Evolutionary conservation across 1,140 invertebrate genomes (phyloP).

Genomic region (Hetaerina americana): DNA sequence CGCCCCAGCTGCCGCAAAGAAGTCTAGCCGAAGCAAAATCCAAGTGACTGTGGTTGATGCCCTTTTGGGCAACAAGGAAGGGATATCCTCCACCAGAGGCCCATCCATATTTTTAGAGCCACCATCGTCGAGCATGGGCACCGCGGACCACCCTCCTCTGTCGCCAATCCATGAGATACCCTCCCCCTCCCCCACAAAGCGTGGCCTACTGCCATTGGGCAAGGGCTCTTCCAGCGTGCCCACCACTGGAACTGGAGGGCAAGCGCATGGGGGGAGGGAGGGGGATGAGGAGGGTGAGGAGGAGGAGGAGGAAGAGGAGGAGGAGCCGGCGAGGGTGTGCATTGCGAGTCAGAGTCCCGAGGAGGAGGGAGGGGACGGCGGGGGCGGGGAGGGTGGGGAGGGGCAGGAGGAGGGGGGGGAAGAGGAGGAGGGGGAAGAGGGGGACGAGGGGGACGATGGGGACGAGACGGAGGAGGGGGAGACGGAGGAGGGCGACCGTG

Average conservation of each 20-base stretch:
- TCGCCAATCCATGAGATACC: slow-evolving; percentile 51
- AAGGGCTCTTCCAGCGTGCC: slow-evolving; percentile 18
- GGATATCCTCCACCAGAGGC: slow-evolving; percentile 26
- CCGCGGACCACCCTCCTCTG: slow-evolving; percentile 46
- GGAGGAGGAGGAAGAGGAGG: slow-evolving; percentile 14
- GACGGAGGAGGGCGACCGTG: not conserved
- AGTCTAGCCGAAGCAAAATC: slow-evolving; percentile 32
- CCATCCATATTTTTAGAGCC: slow-evolving; percentile 40
- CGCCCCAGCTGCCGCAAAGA: not conserved
- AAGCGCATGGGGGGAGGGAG: slow-evolving; percentile 19
- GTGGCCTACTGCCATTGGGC: not conserved
- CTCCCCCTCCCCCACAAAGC: slow-evolving; percentile 32
- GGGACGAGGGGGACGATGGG: slow-evolving; percentile 19
- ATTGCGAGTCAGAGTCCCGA: not conserved
- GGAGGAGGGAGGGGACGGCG: not conserved
- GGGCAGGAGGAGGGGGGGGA: slow-evolving; percentile 10
- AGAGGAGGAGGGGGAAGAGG: slow-evolving; percentile 27
- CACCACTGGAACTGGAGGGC: slow-evolving; percentile 28
- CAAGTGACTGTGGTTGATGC: slow-evolving; percentile 52
- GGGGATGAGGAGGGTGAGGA: slow-evolving; percentile 18
- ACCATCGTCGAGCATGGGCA: slow-evolving; percentile 59
- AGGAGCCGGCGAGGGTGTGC: slow-evolving; percentile 20
- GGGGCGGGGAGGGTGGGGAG: not conserved
- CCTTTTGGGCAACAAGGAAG: slow-evolving; percentile 46
- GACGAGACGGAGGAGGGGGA: not conserved